Conservation (phyloP, 2,797 vertebrate genomes). For the Gambelia wislizenii region DNA sequence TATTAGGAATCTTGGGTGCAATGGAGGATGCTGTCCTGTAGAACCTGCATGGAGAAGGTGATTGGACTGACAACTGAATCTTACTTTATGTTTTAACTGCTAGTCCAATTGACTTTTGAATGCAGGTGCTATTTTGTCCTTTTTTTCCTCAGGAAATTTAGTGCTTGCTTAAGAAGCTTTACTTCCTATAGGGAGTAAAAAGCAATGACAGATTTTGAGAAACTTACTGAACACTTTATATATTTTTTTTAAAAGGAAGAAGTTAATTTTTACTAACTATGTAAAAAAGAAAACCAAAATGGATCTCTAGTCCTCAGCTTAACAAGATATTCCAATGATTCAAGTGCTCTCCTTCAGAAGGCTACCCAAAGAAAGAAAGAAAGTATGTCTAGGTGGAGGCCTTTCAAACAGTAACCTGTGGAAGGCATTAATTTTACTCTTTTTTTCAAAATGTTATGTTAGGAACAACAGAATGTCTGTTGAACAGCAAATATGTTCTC, state of each 20-base stretch:
- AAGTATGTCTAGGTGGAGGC: neutral
- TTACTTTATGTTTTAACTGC: neutral
- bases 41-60: neutral
- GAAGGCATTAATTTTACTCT: neutral
- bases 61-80: too few species aligned
- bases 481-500: neutral
- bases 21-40: neutral
- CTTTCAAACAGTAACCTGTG: neutral
- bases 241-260: neutral
- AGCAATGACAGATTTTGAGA: neutral
- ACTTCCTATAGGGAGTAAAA: neutral
- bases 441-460: neutral
- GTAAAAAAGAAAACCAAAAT: neutral
- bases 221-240: neutral
- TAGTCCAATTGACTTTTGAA: neutral
- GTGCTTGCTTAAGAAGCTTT: neutral
- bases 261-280: neutral
- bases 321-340: neutral
- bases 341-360: neutral
- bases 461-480: constrained; percentile 5
- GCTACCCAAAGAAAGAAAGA: neutral
- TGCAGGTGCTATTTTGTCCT: neutral
- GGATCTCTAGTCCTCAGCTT: neutral
- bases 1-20: neutral
- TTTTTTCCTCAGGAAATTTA: neutral